Evolutionary conservation across 2,888 invertebrate species (phyloP).

Genomic region (Melanostoma scalare): DNA sequence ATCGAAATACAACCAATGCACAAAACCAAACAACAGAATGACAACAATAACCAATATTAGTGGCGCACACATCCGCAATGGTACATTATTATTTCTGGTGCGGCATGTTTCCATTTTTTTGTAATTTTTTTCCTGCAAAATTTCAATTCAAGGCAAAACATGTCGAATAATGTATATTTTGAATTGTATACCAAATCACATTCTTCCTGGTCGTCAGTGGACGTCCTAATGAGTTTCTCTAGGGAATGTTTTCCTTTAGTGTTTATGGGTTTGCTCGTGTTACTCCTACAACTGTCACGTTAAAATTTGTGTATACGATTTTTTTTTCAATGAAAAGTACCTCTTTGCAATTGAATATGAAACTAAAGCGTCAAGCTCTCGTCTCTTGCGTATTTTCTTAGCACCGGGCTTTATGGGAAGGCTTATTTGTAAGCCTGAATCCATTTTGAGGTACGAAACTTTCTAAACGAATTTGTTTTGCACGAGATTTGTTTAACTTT

Average conservation of each 20-base stretch:
- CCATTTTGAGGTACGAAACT: constrained; percentile 79
- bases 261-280: constrained; percentile 76
- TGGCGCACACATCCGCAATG: constrained; percentile 79
- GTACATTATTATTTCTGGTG: constrained; percentile 77
- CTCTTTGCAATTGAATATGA: constrained; percentile 82
- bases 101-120: constrained; percentile 77
- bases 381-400: constrained; percentile 90
- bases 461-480: constrained; percentile 5
- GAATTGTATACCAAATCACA: constrained; percentile 80
- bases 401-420: constrained; percentile 84
- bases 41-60: constrained; percentile 78
- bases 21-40: constrained; percentile 78
- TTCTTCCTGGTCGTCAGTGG: constrained; percentile 85
- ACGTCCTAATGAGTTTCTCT: constrained; percentile 86
- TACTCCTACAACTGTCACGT: constrained; percentile 74
- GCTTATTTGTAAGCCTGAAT: constrained; percentile 86
- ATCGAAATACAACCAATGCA: constrained; percentile 81
- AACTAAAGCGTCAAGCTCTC: constrained; percentile 89
- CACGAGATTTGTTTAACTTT: background rate
- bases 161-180: constrained; percentile 26
- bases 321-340: constrained; percentile 69
- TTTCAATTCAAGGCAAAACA: constrained; percentile 37
- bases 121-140: constrained; percentile 75
- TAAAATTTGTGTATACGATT: constrained; percentile 21
- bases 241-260: constrained; percentile 83